Evolutionary conservation across 1,140 invertebrate genomes (phyloP), one percentile per base, ranked within the genome.

Genomic region (Phocides pigmalion): DNA sequence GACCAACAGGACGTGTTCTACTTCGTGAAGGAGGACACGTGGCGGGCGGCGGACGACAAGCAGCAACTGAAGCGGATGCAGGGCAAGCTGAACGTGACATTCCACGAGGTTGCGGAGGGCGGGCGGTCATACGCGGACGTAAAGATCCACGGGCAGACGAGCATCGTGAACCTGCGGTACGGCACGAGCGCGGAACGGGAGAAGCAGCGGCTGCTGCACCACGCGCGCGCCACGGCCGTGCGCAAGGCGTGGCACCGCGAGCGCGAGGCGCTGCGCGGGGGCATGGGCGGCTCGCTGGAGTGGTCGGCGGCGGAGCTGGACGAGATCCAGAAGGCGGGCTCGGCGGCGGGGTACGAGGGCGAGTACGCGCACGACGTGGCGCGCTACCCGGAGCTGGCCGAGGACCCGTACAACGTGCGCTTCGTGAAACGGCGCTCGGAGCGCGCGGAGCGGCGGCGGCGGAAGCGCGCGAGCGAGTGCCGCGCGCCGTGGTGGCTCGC

Each of bases 351-450:
- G 70, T 98, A 98, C 89, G 96, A 98, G 76, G 97, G 96, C 47
- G 96, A 98, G 76, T 98, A 98, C 92, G 95, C 97, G 62, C 97
- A 98, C 84, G 96, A 98, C 79, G 95, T 98, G 12, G 94, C 95
- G 71, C 91, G 95, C 12, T 98, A 97, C 92, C 97, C 98, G 0
- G 97, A 98, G 82, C 93, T 99, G 9, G 96, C 97, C 9, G 98
- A 99, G 90, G 98, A 99, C 92, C 97, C 98, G 1, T 98, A 97
- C 90, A 99, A 98, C 92, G 95, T 99, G 53, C 94, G 95, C 71
- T 98, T 98, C 81, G 93, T 96, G 8, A 97, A 97, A 89, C 97
- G 97, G 82, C 94, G 95, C 66, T 86, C 92, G 1, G 94, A 94
- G 61, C 92, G 93, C 65, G 92, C 93, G 19, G 94, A 94, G 78